A percentile compares a stretch with the other conserved stretches of the same genome.
phyloP scores from a whole-genome alignment of 1,140 invertebrate species.

The Leptinotarsa texana region DNA sequence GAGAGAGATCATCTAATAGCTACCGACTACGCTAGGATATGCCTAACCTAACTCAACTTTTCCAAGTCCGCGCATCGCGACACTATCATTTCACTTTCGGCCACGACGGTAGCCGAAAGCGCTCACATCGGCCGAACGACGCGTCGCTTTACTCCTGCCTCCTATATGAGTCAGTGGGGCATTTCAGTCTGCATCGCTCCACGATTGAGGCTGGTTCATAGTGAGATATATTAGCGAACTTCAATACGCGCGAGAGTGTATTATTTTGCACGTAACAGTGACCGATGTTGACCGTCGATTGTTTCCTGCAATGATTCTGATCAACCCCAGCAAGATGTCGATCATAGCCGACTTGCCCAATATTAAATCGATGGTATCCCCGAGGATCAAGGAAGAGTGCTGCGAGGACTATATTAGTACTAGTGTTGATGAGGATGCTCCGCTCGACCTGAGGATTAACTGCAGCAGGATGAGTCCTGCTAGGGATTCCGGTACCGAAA shows the following conservation, averaged over 20 bases:
- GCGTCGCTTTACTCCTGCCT: slow-evolving; percentile 1
- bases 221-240: background rate
- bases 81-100: slow-evolving; percentile 29
- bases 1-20: slow-evolving; percentile 13
- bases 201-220: background rate
- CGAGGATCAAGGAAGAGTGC: slow-evolving; percentile 48
- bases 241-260: slow-evolving; percentile 9
- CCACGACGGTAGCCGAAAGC: slow-evolving; percentile 17
- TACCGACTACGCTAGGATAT: slow-evolving; percentile 25
- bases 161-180: slow-evolving; percentile 30
- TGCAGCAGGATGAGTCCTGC: slow-evolving; percentile 51
- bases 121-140: background rate
- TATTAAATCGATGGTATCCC: slow-evolving; percentile 14
- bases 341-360: slow-evolving; percentile 31
- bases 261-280: background rate
- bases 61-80: slow-evolving; percentile 23
- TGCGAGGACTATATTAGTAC: slow-evolving; percentile 55
- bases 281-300: background rate
- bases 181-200: slow-evolving; percentile 19
- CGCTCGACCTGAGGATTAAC: slow-evolving; percentile 65
- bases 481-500: slow-evolving; percentile 50
- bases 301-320: slow-evolving; percentile 11
- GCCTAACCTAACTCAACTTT: slow-evolving; percentile 31
- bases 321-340: slow-evolving; percentile 37
- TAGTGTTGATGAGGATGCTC: slow-evolving; percentile 56